Percentiles rank a stretch among this genome's conserved stretches.
Conservation (phyloP, 2,888 invertebrate genomes). For the Odontocolon sp. region DNA sequence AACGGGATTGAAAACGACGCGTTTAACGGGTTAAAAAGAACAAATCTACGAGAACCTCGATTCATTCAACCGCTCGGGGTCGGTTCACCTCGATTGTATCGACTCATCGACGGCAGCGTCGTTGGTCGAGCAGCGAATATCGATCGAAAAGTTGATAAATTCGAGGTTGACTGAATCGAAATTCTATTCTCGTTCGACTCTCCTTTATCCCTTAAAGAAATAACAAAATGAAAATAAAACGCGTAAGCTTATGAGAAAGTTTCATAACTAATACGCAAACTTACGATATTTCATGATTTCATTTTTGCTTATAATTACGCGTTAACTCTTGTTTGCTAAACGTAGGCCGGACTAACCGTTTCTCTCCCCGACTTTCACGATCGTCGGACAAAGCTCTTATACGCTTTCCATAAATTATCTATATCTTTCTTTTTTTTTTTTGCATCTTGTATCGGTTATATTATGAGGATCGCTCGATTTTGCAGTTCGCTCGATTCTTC, state of each 20-base stretch:
- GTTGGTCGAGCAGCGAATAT: no score
- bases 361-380: slow-evolving; percentile 60
- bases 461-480: not conserved
- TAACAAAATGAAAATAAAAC: slow-evolving; percentile 12
- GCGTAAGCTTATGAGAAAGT: slow-evolving; percentile 54
- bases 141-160: no score
- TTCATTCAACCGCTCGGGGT: no score
- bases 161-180: no score
- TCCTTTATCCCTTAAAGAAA: slow-evolving; percentile 21
- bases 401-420: slow-evolving; percentile 29
- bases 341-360: slow-evolving; percentile 79
- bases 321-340: slow-evolving; percentile 70
- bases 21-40: no score
- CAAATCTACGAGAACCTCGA: no score
- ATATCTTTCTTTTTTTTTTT: slow-evolving; percentile 15
- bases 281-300: slow-evolving; percentile 45
- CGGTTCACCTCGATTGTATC: no score
- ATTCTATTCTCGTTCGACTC: no score
- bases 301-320: slow-evolving; percentile 55
- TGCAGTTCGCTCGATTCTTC: not conserved
- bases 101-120: no score
- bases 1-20: no score
- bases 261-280: slow-evolving; percentile 52
- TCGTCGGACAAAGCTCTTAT: slow-evolving; percentile 57
- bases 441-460: not conserved